Percentiles rank a stretch among this genome's conserved stretches.
Conservation (phyloP, 2,888 invertebrate species). For the Ditylenchus weischeri region DNA sequence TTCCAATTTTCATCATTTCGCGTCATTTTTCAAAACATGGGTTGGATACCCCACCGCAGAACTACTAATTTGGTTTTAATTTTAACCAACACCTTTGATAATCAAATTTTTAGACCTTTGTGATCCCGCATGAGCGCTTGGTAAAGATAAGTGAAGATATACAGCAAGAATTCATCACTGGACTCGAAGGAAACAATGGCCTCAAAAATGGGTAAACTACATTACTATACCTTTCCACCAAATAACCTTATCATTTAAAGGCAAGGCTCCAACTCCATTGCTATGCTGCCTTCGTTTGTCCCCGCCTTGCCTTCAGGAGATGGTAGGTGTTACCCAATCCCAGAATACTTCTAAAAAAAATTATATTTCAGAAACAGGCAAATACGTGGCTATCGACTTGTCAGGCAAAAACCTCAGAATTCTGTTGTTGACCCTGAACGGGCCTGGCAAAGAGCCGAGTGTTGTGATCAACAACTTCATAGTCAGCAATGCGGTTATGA, state of each 20-base stretch:
- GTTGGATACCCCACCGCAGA: no score
- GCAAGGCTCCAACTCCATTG: conserved; percentile 38
- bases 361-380: conserved; percentile 49
- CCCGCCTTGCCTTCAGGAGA: conserved; percentile 58
- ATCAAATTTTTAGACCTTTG: conserved; percentile 27
- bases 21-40: no score
- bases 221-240: no score
- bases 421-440: conserved; percentile 52
- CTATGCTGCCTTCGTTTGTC: conserved; percentile 59
- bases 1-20: no score
- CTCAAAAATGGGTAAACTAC: conserved; percentile 24
- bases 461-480: conserved; percentile 55
- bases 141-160: conserved; percentile 51
- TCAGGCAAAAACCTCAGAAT: conserved; percentile 58
- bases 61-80: no score
- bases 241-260: conserved; percentile 6
- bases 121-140: conserved; percentile 45
- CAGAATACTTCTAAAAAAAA: no score
- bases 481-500: conserved; percentile 56
- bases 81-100: no score
- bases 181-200: conserved; percentile 31
- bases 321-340: conserved; percentile 29
- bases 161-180: conserved; percentile 45
- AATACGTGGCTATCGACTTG: conserved; percentile 58
- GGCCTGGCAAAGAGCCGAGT: conserved; percentile 39